Evolutionary conservation across 2,797 vertebrate genomes (phyloP).

Genomic region (Takifugu ocellatus): DNA sequence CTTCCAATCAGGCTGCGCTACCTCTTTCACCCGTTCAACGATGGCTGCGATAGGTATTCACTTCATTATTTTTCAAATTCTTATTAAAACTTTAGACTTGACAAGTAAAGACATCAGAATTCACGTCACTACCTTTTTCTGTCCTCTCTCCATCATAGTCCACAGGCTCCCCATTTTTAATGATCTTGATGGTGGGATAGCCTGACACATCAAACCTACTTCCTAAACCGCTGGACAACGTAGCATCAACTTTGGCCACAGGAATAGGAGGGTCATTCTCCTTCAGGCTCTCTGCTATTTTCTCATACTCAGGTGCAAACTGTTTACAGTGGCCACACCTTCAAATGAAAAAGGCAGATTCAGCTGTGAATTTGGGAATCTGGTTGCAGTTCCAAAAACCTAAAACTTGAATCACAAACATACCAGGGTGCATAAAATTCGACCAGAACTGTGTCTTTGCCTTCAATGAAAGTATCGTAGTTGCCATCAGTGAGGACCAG

Average conservation of each 20-base stretch:
- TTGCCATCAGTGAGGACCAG: slow-evolving; percentile 85
- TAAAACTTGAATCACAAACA: slow-evolving; percentile 23
- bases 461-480: slow-evolving; percentile 88
- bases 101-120: accelerated
- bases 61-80: too few species aligned
- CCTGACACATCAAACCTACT: slow-evolving; percentile 89
- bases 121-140: slow-evolving; percentile 78
- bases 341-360: background rate
- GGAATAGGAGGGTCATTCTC: slow-evolving; percentile 88
- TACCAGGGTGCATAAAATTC: slow-evolving; percentile 98
- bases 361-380: background rate
- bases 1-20: slow-evolving; percentile 89
- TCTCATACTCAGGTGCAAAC: slow-evolving; percentile 93
- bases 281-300: slow-evolving; percentile 86
- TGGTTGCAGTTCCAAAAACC: too few species aligned
- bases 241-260: slow-evolving; percentile 94
- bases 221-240: slow-evolving; percentile 75
- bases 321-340: slow-evolving; percentile 98
- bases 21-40: slow-evolving; percentile 85
- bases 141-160: slow-evolving; percentile 90
- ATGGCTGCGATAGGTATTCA: slow-evolving; percentile 77
- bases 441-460: slow-evolving; percentile 88
- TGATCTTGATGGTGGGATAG: slow-evolving; percentile 95
- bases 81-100: background rate
- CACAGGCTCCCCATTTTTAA: slow-evolving; percentile 90